phyloP scores from a whole-genome alignment of 1,140 invertebrate species.

The Caenorhabditis remanei region DNA sequence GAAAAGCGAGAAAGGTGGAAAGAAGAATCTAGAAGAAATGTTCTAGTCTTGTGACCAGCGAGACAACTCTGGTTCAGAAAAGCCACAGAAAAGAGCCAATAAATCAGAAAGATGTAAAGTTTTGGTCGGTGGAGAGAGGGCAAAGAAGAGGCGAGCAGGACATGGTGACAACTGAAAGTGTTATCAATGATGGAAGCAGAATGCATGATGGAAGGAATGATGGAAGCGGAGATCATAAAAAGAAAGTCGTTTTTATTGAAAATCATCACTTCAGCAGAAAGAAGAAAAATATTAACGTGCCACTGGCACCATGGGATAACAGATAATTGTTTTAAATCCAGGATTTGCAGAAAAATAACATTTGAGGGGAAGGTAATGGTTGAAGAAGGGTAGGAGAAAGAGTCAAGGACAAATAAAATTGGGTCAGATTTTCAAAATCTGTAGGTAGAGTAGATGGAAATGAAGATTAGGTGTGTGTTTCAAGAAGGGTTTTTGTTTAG shows the following conservation, averaged over 20 bases:
- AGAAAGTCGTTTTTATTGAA: constrained; percentile 8
- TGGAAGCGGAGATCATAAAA: background rate
- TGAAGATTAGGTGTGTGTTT: too few relatives aligned
- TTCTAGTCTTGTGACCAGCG: background rate
- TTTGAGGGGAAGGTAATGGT: background rate
- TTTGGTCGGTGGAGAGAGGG: background rate
- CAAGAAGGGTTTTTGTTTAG: too few relatives aligned
- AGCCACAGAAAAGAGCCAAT: constrained; percentile 27
- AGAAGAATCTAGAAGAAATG: background rate
- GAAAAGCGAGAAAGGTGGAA: background rate
- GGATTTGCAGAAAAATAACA: background rate
- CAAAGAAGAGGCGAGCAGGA: background rate
- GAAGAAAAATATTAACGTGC: constrained; percentile 21
- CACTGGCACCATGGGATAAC: constrained; percentile 24
- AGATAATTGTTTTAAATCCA: background rate
- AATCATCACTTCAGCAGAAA: background rate
- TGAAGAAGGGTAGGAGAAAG: background rate
- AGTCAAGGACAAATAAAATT: background rate
- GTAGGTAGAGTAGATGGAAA: too few relatives aligned
- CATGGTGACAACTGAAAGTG: constrained; percentile 1
- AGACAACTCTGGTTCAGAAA: background rate
- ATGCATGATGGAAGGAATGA: too few relatives aligned
- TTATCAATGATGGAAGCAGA: constrained; percentile 21
- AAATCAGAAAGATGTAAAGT: constrained; percentile 50
- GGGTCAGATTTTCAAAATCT: constrained; percentile 1